Base-by-base conservation (phyloP, 2,888 invertebrate species). In the Silvanus unidentatus region DNA sequence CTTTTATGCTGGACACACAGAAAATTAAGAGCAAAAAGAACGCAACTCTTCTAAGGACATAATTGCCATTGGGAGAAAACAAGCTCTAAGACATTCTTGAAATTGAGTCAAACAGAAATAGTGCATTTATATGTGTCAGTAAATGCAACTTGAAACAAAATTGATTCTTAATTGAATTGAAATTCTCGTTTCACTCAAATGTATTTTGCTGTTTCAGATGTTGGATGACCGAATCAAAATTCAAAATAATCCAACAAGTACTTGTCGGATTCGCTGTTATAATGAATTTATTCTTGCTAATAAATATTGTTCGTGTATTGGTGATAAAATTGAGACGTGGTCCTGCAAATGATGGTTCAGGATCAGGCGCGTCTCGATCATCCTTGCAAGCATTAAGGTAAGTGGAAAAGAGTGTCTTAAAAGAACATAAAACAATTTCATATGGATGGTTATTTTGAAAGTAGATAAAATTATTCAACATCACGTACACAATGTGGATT, bases 271-370 rank as follows among this genome's bases (percentile, higher is more conserved):
- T 80, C 42, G 88, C 90, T 29, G 84, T 92, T 71, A 75, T 86
- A 58, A 78, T 91, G 53, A 93, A 93, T 72, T 75, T 92, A 37
- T 75, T 84, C 55, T 93, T 94, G 72, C 80, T 93, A 51, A 86
- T 88, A 73, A 94, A 93, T 74, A 93, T 94, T 62, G 87, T 93
- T 47, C 80, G 92, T 53, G 92, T 93, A 43, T 77, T 94, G 48
- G 78, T 90, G 60, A 80, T 85, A 42, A 93, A 93, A 71, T 73
- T 93, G 56, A 80, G 86, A 55, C 86, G 86, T 30, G 82, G 81
- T 41, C 84, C 87, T 9, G 63, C 62, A 1, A 81, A 79, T 52
- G 77, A 74, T 15, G 75, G 77, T 62, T 72, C 64, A 63, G 70
- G 64, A 38, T 73, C 65, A 62, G 73, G 69, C 32, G 82, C 82